Conservation (phyloP, 2,113 vertebrate genomes). For the human (Homo sapiens) region GRCh38 chr5:100548501-100549000, state of each 20-base stretch:
- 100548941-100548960: neutral
- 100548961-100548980: neutral
- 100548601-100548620: neutral
- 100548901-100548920: neutral
- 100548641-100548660: neutral
- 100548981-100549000: too few relatives aligned
- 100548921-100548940: neutral
- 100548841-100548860: neutral
- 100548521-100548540: constrained; percentile 16
- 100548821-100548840: neutral
- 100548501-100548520: neutral
- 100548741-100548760: neutral
- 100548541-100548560: neutral
- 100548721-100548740: neutral
- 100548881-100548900: neutral
- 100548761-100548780: neutral
- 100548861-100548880: neutral
- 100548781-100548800: neutral
- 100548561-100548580: neutral
- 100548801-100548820: neutral
- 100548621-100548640: neutral
- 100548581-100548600: neutral
- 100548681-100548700: neutral
- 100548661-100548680: neutral
- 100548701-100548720: neutral